Evolutionary conservation across 2,797 vertebrate species (phyloP).

Genomic region (Vultur gryphus): DNA sequence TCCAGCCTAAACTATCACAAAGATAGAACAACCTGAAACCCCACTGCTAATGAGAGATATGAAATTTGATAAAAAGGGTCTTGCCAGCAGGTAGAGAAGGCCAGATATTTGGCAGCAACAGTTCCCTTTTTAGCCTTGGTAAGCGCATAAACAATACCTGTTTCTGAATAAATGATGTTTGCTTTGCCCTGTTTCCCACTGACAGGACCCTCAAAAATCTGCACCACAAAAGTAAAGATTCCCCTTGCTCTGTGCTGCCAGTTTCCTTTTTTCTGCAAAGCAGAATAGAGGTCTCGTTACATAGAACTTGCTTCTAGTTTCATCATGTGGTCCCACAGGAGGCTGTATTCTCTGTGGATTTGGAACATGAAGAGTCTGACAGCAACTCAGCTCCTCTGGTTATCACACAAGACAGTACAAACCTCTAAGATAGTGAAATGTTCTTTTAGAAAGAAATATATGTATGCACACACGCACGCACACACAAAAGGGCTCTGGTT

Average conservation of each 20-base stretch:
- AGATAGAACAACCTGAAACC: background rate
- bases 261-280: background rate
- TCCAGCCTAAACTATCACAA: background rate
- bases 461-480: no score
- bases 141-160: background rate
- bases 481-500: background rate
- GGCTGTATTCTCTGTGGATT: background rate
- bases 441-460: background rate
- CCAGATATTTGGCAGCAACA: background rate
- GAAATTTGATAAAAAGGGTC: background rate
- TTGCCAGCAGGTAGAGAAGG: background rate
- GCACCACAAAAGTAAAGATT: background rate
- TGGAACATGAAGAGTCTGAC: background rate
- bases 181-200: background rate
- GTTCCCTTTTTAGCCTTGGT: background rate
- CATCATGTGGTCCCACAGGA: background rate
- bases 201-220: background rate
- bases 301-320: background rate
- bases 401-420: background rate
- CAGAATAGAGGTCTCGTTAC: background rate
- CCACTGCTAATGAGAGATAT: background rate
- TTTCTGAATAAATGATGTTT: rapidly evolving
- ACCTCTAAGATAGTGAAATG: rapidly evolving
- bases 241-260: background rate
- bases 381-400: background rate